These are phyloP conservation scores for Stercorarius parasiticus DNA, from an alignment of 2,113 vertebrate species.

Conservation along the genomic window DNA sequence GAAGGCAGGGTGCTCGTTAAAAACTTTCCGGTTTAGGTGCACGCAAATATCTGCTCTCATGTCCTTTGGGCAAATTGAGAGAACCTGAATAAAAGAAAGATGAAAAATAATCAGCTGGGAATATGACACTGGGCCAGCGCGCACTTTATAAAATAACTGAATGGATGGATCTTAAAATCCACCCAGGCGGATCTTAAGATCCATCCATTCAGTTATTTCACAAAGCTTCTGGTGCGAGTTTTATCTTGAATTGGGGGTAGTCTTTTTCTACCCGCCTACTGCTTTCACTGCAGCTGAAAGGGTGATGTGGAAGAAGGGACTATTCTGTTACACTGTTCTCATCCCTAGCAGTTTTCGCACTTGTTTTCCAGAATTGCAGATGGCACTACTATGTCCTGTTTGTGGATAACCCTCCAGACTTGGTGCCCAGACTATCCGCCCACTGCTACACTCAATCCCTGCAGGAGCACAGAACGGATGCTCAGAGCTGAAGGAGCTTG, in stretches of 20 bases:
- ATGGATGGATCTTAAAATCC: background rate
- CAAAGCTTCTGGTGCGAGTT: background rate
- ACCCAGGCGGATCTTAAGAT: background rate
- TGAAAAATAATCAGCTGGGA: background rate
- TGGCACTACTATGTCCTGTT: background rate
- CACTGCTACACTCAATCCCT: background rate
- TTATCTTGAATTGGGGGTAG: background rate
- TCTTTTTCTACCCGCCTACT: background rate
- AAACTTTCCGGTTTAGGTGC: slow-evolving; percentile 95
- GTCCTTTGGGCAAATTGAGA: slow-evolving; percentile 97
- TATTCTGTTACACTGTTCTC: background rate
- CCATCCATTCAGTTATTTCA: background rate
- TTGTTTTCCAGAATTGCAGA: background rate
- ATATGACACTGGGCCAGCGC: background rate
- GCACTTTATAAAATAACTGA: fast-evolving
- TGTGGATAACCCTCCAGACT: background rate
- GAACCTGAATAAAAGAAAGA: slow-evolving; percentile 77
- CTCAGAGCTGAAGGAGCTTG: background rate
- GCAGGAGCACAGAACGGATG: background rate
- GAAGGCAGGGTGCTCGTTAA: slow-evolving; percentile 96
- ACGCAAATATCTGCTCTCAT: slow-evolving; percentile 98
- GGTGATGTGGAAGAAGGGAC: background rate
- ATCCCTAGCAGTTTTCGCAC: background rate
- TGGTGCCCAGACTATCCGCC: background rate
- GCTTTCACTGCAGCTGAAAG: background rate